Evolutionary conservation across 2,797 vertebrate species (phyloP), one percentile per base, ranked within the genome.

Genomic region (Ctenochaetus hawaiiensis): DNA sequence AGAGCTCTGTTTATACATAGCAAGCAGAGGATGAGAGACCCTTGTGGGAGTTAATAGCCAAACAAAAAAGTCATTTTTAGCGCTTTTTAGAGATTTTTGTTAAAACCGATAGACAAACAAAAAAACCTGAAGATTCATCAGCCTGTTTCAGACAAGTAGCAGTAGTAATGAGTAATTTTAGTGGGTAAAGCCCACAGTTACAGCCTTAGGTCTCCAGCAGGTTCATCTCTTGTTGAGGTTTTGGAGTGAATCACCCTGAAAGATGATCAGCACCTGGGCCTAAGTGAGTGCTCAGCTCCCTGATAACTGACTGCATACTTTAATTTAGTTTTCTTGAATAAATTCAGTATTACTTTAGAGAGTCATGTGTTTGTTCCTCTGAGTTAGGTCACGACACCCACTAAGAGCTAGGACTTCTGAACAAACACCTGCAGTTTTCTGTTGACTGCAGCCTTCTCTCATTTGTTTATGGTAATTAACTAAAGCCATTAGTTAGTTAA

Each of bases 381-480:
- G 39, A 10, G 6, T 39, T 8, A 39, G 39, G 39, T 39, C 10
- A 10, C 41, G 48, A 51, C 26, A 22, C 7, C 20, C 23, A 44
- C 18, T 56, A 6, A 16, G 26, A 30, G 26, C 26, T 30, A 30
- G 47, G 20, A 23, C 22, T 18, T 59, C 57, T 37, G 18, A 18
- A 9, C 8, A 44, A 62, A 44, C 47, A 43, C 44, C 11, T 13
- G 59, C 65, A 49, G 60, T 26, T 37, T 22, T 73, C 20, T 49
- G 12, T 41, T 41, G 34, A 63, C 60, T 58, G 39, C 20, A 57
- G 26, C 11, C 34, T 53, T 20, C 47, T 67, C 14, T 60, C 43
- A 59, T 74, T 60, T 61, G 20, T 63, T 72, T 43, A 5, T 3
- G n/a, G 16, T 58, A 60, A 75, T 73, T 60, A 70, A 56, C 26